phyloP scores from a whole-genome alignment of 2,797 vertebrate species.

The Stomatorhinus walkeri region DNA sequence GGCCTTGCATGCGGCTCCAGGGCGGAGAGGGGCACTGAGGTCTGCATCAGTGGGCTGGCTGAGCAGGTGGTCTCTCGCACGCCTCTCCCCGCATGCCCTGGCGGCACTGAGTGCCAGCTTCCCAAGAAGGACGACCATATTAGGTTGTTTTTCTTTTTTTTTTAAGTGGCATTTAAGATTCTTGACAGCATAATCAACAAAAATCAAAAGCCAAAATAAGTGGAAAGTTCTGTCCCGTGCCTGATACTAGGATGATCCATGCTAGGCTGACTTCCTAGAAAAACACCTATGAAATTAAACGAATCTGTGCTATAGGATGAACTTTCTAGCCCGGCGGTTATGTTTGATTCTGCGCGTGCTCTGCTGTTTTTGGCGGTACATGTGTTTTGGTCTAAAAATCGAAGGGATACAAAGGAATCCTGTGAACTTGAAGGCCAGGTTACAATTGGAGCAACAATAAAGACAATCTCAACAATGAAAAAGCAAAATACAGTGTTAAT shows the following conservation, averaged over 20 bases:
- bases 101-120: neutral
- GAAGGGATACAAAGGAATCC: conserved; percentile 11
- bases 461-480: conserved; percentile 49
- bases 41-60: conserved; percentile 44
- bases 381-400: neutral
- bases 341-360: neutral
- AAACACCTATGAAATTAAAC: neutral
- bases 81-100: conserved; percentile 3
- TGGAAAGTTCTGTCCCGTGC: conserved; percentile 18
- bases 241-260: conserved; percentile 8
- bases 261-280: neutral
- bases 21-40: conserved; percentile 19
- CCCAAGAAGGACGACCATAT: neutral
- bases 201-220: conserved; percentile 27
- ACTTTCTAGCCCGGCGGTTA: neutral
- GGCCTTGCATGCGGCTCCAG: neutral
- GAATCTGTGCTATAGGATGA: neutral
- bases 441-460: conserved; percentile 36
- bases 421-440: conserved; percentile 60
- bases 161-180: neutral
- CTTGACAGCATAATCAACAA: neutral
- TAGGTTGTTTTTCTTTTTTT: neutral
- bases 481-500: conserved; percentile 47
- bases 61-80: conserved; percentile 37
- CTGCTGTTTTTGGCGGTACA: neutral